Conservation (phyloP, 35 echinoderm and acorn worm species). For the Apostichopus japonicus region DNA sequence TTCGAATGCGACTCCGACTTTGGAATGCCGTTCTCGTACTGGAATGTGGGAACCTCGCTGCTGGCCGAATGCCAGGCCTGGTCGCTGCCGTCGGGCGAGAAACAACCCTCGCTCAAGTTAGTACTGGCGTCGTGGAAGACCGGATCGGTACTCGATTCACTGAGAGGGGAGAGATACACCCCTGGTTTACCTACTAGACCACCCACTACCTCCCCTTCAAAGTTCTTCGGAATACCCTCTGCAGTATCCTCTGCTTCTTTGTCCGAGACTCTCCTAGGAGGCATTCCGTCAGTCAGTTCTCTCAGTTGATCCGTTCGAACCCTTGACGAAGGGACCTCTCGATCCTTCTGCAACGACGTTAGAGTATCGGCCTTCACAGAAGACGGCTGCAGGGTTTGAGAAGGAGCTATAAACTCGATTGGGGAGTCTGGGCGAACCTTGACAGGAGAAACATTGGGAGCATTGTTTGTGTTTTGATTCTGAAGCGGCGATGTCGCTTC, state of each 20-base stretch:
- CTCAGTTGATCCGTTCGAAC: neutral
- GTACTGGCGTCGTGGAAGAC: conserved; percentile 47
- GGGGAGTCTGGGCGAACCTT: conserved; percentile 62
- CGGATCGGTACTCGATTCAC: conserved; percentile 28
- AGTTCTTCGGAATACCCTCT: neutral
- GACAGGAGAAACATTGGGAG: neutral
- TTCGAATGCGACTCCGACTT: conserved; percentile 90
- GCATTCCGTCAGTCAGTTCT: conserved; percentile 1
- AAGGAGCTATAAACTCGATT: conserved; percentile 58
- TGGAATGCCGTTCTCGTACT: conserved; percentile 80
- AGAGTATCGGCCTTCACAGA: conserved; percentile 58
- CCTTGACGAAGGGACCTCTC: conserved; percentile 28
- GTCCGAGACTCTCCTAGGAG: neutral
- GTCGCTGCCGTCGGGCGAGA: conserved; percentile 32
- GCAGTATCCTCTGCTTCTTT: neutral
- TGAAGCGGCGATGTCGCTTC: conserved; percentile 33
- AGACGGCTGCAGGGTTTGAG: conserved; percentile 46
- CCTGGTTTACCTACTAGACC: neutral
- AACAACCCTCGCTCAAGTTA: conserved; percentile 5
- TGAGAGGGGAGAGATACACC: conserved; percentile 12
- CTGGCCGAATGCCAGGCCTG: conserved; percentile 24
- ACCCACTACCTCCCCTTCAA: neutral
- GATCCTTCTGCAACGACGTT: neutral
- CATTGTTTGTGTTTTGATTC: conserved; percentile 71
- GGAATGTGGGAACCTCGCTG: conserved; percentile 36